A percentile compares a stretch with the other conserved stretches of the same genome.
These are phyloP conservation scores for Metopia argyrocephala DNA, from an alignment of 2,888 invertebrate genomes.

Conservation along the genomic window DNA sequence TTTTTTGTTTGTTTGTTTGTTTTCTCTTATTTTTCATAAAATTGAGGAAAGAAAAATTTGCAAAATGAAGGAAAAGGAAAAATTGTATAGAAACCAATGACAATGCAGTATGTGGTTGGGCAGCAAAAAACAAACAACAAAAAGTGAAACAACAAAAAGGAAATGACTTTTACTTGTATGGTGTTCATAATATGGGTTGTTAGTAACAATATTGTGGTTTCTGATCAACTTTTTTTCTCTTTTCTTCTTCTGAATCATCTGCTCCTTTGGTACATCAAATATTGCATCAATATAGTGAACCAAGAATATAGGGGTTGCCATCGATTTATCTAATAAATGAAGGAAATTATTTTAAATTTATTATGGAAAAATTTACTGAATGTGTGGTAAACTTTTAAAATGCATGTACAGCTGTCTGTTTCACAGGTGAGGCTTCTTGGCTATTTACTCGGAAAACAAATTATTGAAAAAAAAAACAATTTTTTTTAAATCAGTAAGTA, in stretches of 20 bases:
- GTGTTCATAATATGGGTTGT: constrained; percentile 51
- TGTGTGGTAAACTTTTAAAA: background rate
- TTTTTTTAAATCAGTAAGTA: too few relatives aligned
- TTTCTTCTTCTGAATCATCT: background rate
- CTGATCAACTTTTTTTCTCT: background rate
- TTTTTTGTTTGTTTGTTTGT: background rate
- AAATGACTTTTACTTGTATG: constrained; percentile 36
- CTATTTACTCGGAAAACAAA: too few relatives aligned
- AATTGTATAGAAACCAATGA: constrained; percentile 59
- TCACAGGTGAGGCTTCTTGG: too few relatives aligned
- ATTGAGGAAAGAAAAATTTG: constrained; percentile 4
- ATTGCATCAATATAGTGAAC: constrained; percentile 53
- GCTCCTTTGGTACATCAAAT: constrained; percentile 46
- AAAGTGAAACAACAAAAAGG: background rate
- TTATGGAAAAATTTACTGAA: background rate
- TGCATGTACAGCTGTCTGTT: too few relatives aligned
- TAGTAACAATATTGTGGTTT: constrained; percentile 58
- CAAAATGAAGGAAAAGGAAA: constrained; percentile 10
- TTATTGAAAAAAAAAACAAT: too few relatives aligned
- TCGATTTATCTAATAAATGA: background rate
- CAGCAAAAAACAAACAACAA: constrained; percentile 34
- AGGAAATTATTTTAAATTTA: too few relatives aligned
- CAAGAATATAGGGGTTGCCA: constrained; percentile 19
- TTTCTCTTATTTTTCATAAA: background rate
- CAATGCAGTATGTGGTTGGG: constrained; percentile 62